Conservation (phyloP, 2,888 invertebrate species). For the Metallyticus violacea region DNA sequence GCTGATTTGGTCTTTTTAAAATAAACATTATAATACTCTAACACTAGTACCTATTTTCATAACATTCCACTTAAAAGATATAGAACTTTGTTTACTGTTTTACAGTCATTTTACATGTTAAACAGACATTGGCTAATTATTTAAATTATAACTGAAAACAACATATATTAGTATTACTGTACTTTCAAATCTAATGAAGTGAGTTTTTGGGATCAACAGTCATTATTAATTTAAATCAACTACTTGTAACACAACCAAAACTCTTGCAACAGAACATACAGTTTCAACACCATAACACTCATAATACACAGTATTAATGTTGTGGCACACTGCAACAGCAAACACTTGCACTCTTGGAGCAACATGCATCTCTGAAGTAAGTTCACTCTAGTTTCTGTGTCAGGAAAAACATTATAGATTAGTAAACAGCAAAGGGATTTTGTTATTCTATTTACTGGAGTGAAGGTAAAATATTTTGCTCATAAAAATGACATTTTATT, state of each 20-base stretch:
- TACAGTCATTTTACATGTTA: not conserved
- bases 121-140: not conserved
- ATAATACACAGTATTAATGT: slow-evolving; percentile 24
- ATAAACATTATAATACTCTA: not conserved
- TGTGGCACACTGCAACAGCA: slow-evolving; percentile 15
- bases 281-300: slow-evolving; percentile 17
- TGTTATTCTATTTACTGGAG: too few relatives aligned
- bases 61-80: not conserved
- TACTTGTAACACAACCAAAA: not conserved
- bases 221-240: too few relatives aligned
- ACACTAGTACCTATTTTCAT: too few relatives aligned
- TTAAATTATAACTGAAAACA: not conserved
- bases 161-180: not conserved
- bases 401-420: not conserved
- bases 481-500: too few relatives aligned
- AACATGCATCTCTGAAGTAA: not conserved
- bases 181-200: not conserved
- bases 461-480: too few relatives aligned
- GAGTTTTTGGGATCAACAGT: not conserved
- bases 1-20: not conserved
- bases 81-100: not conserved
- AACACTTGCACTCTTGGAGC: not conserved
- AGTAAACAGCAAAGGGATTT: not conserved
- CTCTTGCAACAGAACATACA: not conserved
- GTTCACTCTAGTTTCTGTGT: not conserved